Evolutionary conservation across 2,113 vertebrate genomes (phyloP), one percentile per base, ranked within the genome.

Genomic region (Anhinga rufa): DNA sequence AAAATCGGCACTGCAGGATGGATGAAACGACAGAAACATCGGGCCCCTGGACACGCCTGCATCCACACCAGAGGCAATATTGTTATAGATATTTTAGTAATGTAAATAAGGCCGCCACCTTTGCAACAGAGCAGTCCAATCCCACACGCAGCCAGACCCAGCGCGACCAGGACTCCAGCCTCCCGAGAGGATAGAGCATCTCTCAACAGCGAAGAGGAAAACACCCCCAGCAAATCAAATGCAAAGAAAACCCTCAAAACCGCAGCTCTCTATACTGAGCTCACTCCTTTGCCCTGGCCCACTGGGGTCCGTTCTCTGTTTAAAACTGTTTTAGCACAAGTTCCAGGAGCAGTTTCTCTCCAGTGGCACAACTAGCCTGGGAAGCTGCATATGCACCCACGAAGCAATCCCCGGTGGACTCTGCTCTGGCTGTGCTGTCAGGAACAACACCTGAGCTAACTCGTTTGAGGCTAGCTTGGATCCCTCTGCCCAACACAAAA

Each of bases 391-490:
- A 32, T 0, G 1, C 25, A 58, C 40, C 12, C 80, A 49, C 34
- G 1, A 3, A 71, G 80, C 22, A 91, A 48, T 10, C 12, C 12
- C n/a, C 48, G 0, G 0, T 4, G 19, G 76, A 7, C 68, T 28
- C 54, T 55, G 71, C 58, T 80, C n/a, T 14, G 20, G 46, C n/a
- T 54, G 31, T 24, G 46, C 58, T 66, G 51, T 29, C 36, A 44
- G 77, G 44, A 84, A 36, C 26, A 62, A 6, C 1, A 54, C 5
- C 80, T 17, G 34, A 86, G 66, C 58, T 36, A n/a, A 64, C 17
- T 13, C 9, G 0, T 0, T 9, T 24, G 16, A 64, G 29, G 22
- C 8, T 14, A 44, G 11, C 70, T 79, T 44, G 58, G 49, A 74
- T 29, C 42, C 46, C 68, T 48, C 46, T 36, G 12, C 32, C 40